Base-by-base conservation (phyloP, 2,888 invertebrate genomes). In the Perizoma affinitatum region DNA sequence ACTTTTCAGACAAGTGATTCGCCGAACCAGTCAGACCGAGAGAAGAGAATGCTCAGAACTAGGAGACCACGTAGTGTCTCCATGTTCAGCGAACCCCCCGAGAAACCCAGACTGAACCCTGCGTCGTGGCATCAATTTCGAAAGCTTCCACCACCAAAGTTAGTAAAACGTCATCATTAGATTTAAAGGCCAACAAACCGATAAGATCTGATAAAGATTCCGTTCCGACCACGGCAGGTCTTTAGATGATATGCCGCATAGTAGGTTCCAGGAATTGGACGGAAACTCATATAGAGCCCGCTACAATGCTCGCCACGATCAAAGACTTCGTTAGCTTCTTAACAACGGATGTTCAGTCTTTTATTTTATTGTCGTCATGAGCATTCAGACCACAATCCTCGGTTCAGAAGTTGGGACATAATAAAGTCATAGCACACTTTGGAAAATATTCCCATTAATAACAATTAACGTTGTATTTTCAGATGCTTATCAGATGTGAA, bases 101-200 rank as follows among this genome's bases (percentile, higher is more conserved):
- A 86, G 60, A 91, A 87, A 73, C 80, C 84, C 41, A 88, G 82
- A 76, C 73, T 90, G 50, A 90, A 88, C 43, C 90, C 90, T 35
- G 88, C 92, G 34, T 90, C 91, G 9, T 93, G 93, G 93, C 93
- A 93, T 78, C 90, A 90, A 66, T 92, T 92, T 65, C 81, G 82
- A 70, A 77, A 86, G 66, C 80, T 93, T 67, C 92, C 91, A 44
- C 88, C 91, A 57, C 83, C 92, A 52, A 93, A 92, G 93, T 93
- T 85, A 70, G 62, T 49, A 43, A 43, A 10, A 7, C 10, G 4
- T 4, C 44, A 33, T 47, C 11, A 35, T 9, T 10, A 43, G 10
- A n/a, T 10, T 9, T 43, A 5, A 41, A 40, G 22, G 22, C 22
- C 22, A 22, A 3, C 22, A 22, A 22, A 22, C 22, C 22, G 22